Base-by-base conservation (phyloP, 2,113 vertebrate species). In the Regulus satrapa region DNA sequence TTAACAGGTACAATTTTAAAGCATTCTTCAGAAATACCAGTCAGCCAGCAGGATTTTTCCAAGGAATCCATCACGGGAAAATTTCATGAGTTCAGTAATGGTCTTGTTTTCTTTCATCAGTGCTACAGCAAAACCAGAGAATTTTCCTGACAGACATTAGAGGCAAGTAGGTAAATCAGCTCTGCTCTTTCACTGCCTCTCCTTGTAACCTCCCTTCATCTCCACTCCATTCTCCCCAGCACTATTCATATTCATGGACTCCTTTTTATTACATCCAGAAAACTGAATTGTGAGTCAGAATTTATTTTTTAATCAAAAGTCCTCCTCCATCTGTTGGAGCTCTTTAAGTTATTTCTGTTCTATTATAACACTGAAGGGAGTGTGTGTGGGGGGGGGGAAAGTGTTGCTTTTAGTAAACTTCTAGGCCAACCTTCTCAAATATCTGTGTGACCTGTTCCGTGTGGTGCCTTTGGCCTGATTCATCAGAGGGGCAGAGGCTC, bases 281-380 rank as follows among this genome's bases (percentile, higher is more conserved):
- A 92, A 90, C 78, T 15, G 64, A 94, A 61, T 85, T 48, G 72
- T 94, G 93, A 91, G 68, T 95, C 93, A 95, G 82, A 86, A 88
- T 89, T 85, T 92, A 56, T 89, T 95, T 93, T 96, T 93, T 94
- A 95, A 94, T 93, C 87, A 94, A 61, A 96, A 96, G 89, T 68
- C 63, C 64, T 90, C 95, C 67, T 94, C 85, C 75, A 79, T 92
- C 86, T 91, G 77, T 72, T 78, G 63, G 79, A 87, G 67, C 52
- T 91, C 77, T 93, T 66, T 40, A 61, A 83, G 59, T 63, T 92
- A 90, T 95, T 96, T 94, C 89, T 91, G 87, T 64, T 88, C 59
- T 41, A 13, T 91, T 75, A 2, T 58, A 92, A 46, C 46, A 13
- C 41, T 26, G 58, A 72, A 49, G 15, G 3, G n/a, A n/a, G n/a